A percentile compares a stretch with the other conserved stretches of the same genome.
Evolutionary conservation across 2,797 vertebrate genomes (phyloP).

Genomic region (Scarus forsteni): DNA sequence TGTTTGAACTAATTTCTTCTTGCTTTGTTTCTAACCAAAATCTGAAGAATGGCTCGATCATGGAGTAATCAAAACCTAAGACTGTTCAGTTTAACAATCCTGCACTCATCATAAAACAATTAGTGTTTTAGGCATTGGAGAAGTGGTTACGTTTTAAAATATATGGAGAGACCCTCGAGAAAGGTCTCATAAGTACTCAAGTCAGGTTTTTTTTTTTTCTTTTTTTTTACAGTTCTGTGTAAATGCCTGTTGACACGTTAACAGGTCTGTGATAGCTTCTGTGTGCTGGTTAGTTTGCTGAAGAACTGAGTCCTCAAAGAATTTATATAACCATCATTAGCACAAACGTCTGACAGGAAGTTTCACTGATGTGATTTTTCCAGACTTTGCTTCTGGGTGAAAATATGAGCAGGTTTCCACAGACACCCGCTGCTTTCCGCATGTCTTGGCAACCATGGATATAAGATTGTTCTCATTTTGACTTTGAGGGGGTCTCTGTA

Average conservation of each 20-base stretch:
- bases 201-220: too few species aligned
- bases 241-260: neutral
- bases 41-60: too few species aligned
- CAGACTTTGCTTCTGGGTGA: neutral
- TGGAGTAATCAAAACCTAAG: too few species aligned
- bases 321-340: neutral
- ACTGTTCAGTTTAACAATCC: too few species aligned
- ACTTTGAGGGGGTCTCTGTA: neutral
- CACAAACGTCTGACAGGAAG: neutral
- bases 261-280: neutral
- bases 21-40: too few species aligned
- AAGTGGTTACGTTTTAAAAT: too few species aligned
- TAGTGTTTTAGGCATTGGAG: too few species aligned
- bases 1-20: too few species aligned
- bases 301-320: neutral
- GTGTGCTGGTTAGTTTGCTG: neutral
- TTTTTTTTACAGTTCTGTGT: neutral
- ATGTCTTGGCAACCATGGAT: neutral
- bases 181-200: too few species aligned
- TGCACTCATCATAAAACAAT: too few species aligned
- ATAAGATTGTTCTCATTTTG: neutral
- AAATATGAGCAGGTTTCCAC: neutral
- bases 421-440: neutral
- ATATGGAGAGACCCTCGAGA: too few species aligned
- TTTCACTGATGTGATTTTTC: neutral